Conservation (phyloP, 1,140 invertebrate species). For the Polyergus mexicanus region DNA sequence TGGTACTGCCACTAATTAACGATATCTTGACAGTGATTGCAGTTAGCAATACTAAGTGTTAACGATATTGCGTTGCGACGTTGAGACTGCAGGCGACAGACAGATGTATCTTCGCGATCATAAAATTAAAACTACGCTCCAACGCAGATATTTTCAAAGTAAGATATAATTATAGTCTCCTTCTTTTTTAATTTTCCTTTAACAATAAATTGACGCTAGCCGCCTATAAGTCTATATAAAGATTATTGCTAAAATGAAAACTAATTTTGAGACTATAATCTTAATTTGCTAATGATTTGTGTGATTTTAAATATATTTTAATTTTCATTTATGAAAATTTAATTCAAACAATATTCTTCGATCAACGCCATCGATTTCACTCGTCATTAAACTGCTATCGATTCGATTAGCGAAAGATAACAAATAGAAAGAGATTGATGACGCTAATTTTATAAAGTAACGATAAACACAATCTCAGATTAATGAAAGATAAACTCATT, state of each 20-base stretch:
- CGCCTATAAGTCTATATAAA: too few species aligned
- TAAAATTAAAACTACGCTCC: constrained; percentile 39
- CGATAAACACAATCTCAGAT: not conserved
- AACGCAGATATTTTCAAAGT: not conserved
- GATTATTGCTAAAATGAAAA: too few species aligned
- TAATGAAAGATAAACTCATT: not conserved
- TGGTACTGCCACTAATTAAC: constrained; percentile 71
- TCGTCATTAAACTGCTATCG: not conserved
- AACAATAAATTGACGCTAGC: not conserved
- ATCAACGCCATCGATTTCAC: not conserved
- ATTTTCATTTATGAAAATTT: not conserved
- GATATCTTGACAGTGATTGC: constrained; percentile 64
- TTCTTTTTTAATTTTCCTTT: not conserved
- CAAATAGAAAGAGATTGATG: not conserved
- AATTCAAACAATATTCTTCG: too few species aligned
- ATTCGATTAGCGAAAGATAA: not conserved
- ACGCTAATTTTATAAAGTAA: not conserved
- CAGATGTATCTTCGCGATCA: constrained; percentile 1
- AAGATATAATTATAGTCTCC: not conserved
- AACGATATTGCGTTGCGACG: not conserved
- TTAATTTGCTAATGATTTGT: too few species aligned
- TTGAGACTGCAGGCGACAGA: constrained; percentile 19
- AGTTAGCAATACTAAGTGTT: constrained; percentile 63
- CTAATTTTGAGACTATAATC: too few species aligned
- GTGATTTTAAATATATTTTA: not conserved